Evolutionary conservation across 1,140 invertebrate species (phyloP), one percentile per base, ranked within the genome.

Genomic region (Trachymyrmex cornetzi): DNA sequence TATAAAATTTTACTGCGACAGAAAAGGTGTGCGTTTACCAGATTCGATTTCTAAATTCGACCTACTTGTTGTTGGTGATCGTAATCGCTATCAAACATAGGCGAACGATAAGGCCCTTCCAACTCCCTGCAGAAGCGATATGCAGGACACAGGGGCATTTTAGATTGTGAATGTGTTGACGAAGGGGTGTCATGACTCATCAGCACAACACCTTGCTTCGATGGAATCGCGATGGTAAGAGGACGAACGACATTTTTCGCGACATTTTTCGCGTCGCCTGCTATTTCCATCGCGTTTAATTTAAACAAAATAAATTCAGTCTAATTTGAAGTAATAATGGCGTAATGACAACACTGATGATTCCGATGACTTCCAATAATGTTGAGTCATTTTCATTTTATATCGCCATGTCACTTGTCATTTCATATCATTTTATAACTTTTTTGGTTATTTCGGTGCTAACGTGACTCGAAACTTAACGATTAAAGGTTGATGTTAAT

Each of bases 31-130:
- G 6, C 5, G 30, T 34, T 34, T 30, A 53, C 7, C 9, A 53
- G 16, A 72, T 16, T 3, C 14, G 3, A 72, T 53, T 50, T 48
- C 14, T 19, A 4, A 48, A 50, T 50, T 50, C 48, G 48, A 77
- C 59, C 48, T 81, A 81, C 79, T 71, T 81, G 77, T 14, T 81
- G 38, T 9, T 11, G 79, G 38, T 57, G 66, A 55, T 57, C 77
- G 19, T 30, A 48, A 67, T 57, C 16, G 22, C 24, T 22, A n/a
- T 71, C 34, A 34, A 14, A 34, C 16, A 30, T 14, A 34, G 75
- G 59, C 4, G 30, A 27, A 69, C 30, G 14, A 12, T 71, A 59
- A 71, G 66, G 48, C 7, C 4, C 7, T 44, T 19, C 50, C 12
- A 24, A 44, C 59, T 81, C 27, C 1, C 2, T 79, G 24, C 50